Base-by-base conservation (phyloP, 2,888 invertebrate genomes). In the Elysia crispata region DNA sequence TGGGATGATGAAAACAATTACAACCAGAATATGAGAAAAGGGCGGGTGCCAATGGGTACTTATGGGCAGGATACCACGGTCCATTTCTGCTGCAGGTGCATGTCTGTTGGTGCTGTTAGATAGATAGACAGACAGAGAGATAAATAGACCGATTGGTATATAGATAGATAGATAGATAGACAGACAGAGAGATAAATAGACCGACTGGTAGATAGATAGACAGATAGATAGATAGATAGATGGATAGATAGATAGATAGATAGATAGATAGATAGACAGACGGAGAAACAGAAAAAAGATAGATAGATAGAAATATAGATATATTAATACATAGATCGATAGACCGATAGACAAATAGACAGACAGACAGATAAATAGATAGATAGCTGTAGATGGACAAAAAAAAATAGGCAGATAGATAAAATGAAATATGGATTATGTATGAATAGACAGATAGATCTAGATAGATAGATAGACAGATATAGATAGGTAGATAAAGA, bases 101-200 rank as follows among this genome's bases (percentile, higher is more conserved):
- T 67, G 86, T 83, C 86, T 86, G 75, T 88, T 88, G 18, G 89
- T 89, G 13, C n/a, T n/a, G 88, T 86, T 28, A 87, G 84, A 15
- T 85, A 79, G 6, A 86, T 81, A 0, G 84, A 78, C 15, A 84
- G 70, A 5, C 81, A 80, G 33, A 76, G 66, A 66, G 25, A 25
- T 11, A 25, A 25, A 23, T 18, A n/a, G n/a, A n/a, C n/a, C n/a
- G 23, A 87, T 87, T 67, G 87, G 86, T 83, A 86, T 86, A 75
- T 88, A 88, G 18, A 88, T 89, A 13, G 88, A 86, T 28, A 87
- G 84, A 15, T 85, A 79, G 6, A 86, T 81, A 0, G 84, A 78
- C 15, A 84, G 70, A 5, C 81, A 80, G 33, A 76, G 66, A 66
- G 25, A 25, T 11, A 25, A 25, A 23, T 18, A n/a, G 66, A 25